These are phyloP conservation scores for Lomographa bimaculata DNA, from an alignment of 2,888 invertebrate genomes.

Conservation along the genomic window DNA sequence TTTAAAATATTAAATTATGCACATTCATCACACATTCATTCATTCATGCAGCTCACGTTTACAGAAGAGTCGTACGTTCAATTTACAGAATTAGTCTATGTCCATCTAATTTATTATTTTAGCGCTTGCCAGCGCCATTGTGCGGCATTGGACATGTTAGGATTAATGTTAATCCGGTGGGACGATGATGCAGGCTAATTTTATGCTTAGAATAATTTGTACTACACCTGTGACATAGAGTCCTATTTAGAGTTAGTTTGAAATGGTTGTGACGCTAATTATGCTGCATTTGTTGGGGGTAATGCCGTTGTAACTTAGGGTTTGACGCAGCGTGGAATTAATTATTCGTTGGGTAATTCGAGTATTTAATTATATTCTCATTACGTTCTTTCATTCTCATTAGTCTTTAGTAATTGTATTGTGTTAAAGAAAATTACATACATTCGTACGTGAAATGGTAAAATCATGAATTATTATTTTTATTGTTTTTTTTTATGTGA, in stretches of 20 bases:
- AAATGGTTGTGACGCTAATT: background rate
- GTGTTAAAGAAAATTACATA: too few relatives aligned
- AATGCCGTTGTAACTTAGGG: slow-evolving; percentile 2
- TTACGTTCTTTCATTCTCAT: too few relatives aligned
- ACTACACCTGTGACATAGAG: slow-evolving; percentile 14
- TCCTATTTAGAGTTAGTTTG: slow-evolving; percentile 2
- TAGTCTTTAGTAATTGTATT: too few relatives aligned
- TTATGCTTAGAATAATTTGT: slow-evolving; percentile 23
- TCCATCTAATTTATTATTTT: slow-evolving; percentile 29
- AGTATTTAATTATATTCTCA: too few relatives aligned
- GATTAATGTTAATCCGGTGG: slow-evolving; percentile 25
- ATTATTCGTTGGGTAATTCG: too few relatives aligned
- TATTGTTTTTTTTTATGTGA: too few relatives aligned
- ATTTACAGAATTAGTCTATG: background rate
- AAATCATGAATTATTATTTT: too few relatives aligned
- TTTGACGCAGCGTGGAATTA: too few relatives aligned
- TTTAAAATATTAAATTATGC: too few relatives aligned
- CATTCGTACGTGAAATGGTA: too few relatives aligned
- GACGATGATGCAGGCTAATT: slow-evolving; percentile 19
- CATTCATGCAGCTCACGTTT: too few relatives aligned
- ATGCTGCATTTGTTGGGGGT: slow-evolving; percentile 11
- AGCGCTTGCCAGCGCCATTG: slow-evolving; percentile 25
- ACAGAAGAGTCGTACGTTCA: slow-evolving; percentile 12
- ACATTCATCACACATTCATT: too few relatives aligned
- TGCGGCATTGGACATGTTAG: slow-evolving; percentile 20